Conservation (phyloP, 2,113 vertebrate species). For the Caranx melampygus region DNA sequence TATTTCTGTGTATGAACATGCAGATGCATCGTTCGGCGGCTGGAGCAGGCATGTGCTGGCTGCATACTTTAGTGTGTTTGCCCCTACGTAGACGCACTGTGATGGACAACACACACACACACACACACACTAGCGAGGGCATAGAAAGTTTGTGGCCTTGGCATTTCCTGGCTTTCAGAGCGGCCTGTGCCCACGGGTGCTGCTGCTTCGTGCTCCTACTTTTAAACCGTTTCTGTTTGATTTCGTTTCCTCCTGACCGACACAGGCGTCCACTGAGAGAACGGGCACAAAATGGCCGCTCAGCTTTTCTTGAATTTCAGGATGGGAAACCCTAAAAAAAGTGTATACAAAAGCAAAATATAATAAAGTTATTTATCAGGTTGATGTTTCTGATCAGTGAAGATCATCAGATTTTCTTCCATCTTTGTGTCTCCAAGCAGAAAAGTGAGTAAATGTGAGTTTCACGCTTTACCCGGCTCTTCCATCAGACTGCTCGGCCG, state of each 20-base stretch:
- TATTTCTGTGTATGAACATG: conserved; percentile 1
- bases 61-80: not conserved
- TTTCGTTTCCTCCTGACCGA: conserved; percentile 42
- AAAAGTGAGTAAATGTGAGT: not conserved
- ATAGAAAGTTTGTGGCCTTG: conserved; percentile 62
- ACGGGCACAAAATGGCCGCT: conserved; percentile 28
- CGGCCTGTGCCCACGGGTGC: conserved; percentile 32
- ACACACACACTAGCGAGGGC: conserved; percentile 42
- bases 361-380: no score
- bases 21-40: not conserved
- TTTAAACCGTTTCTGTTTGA: conserved; percentile 41
- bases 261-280: conserved; percentile 3
- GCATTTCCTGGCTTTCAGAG: conserved; percentile 70
- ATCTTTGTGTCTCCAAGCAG: not conserved
- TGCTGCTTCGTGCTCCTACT: conserved; percentile 22
- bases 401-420: not conserved
- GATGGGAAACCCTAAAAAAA: no score
- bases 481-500: not conserved
- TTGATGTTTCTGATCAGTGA: not conserved
- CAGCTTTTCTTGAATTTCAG: not conserved
- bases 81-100: conserved; percentile 4
- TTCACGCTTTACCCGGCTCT: not conserved
- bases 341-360: no score
- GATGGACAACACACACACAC: conserved; percentile 34
- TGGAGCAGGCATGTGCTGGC: not conserved